Evolutionary conservation across 2,888 invertebrate genomes (phyloP), one percentile per base, ranked within the genome.

Genomic region (Tigriopus californicus): DNA sequence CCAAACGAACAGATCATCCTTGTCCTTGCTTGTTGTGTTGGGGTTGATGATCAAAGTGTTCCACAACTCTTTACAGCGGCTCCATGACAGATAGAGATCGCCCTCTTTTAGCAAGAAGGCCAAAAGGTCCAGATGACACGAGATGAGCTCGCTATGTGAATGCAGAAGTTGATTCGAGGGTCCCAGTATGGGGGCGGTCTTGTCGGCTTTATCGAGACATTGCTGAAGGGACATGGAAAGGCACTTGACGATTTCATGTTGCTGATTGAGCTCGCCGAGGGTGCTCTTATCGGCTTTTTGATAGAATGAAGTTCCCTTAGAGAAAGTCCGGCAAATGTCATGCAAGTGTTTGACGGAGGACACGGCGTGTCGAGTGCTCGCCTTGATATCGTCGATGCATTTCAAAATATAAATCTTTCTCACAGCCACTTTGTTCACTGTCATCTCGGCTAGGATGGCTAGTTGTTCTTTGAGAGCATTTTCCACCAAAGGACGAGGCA

Each of bases 1-100:
- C 74, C 74, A 74, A 51, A 71, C 70, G 65, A 72, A 74, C 62
- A 73, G 73, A 2, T 67, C 68, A 63, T 74, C 73, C 68, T 70
- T 70, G 40, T 68, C 68, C 64, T 71, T 72, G 18, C 41, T 15
- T 13, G 52, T 52, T 5, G 73, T 70, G 54, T 70, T 69, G 8
- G 68, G 65, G 62, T 70, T 71, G 24, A 67, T 68, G 6, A 72
- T 69, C 54, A 75, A 66, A 3, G 70, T 70, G 49, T 70, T 68
- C 74, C 74, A 75, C 58, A 75, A 67, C 61, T 74, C 74, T 54
- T 71, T 67, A 33, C 72, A 71, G 52, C 72, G 58, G 60, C 66
- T 67, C 70, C 72, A 72, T n/a, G 70, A 68, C 55, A 75, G 65
- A 64, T 72, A 73, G 25, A 73, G 65, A 41, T 70, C 70, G 12